Percentiles rank a stretch among this genome's conserved stretches.
Conservation (phyloP, 2,888 invertebrate species). For the Norana najaformis region DNA sequence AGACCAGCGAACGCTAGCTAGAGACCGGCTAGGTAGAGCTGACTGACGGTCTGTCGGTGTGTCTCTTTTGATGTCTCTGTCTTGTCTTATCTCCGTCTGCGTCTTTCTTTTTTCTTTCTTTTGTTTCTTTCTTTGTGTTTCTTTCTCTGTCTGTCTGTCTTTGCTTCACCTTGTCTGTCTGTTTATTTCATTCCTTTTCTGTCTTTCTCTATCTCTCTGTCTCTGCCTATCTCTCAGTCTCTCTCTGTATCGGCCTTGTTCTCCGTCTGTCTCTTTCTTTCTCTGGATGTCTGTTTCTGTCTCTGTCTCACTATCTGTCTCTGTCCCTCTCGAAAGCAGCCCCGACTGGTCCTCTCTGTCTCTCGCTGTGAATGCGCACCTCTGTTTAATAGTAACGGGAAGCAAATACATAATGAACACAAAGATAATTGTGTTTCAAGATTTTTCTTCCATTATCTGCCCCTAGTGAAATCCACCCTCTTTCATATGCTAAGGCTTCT, state of each 20-base stretch:
- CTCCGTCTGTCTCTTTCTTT: background rate
- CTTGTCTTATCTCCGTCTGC: background rate
- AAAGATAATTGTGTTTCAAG: background rate
- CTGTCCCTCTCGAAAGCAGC: background rate
- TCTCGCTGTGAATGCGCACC: background rate
- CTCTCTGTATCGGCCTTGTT: too few relatives aligned
- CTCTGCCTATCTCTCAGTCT: background rate
- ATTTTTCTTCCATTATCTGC: background rate
- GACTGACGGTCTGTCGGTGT: conserved; percentile 29
- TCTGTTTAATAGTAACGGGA: background rate
- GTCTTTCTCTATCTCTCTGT: background rate
- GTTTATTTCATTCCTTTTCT: background rate
- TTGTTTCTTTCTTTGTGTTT: background rate
- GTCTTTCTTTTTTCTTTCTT: background rate
- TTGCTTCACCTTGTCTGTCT: too few relatives aligned
- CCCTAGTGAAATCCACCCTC: background rate
- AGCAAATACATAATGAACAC: background rate
- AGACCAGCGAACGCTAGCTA: background rate
- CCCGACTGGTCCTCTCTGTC: background rate
- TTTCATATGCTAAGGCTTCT: background rate
- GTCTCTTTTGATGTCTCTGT: background rate
- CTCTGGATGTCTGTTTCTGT: background rate
- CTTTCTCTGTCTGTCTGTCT: background rate
- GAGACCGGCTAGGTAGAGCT: conserved; percentile 26
- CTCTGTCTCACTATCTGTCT: background rate